Percentiles rank a stretch among this genome's conserved stretches.
These are phyloP conservation scores for Halocynthia aurantium DNA, from an alignment of 23 tunicate genomes.

Conservation along the genomic window DNA sequence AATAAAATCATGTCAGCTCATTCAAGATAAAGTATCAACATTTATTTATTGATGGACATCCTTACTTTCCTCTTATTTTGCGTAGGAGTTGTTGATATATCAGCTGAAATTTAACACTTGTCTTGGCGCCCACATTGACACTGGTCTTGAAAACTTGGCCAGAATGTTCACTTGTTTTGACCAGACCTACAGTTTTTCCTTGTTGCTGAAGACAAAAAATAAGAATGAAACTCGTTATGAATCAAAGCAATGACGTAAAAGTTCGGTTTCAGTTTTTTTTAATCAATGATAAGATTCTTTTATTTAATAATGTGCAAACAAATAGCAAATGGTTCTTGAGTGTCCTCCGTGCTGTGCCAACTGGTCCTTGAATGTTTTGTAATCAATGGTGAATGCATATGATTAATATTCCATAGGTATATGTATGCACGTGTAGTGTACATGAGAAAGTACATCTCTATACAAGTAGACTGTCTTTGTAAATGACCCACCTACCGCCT, in stretches of 20 bases:
- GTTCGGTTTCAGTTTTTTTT: no score
- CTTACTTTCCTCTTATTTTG: not conserved
- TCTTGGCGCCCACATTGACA: constrained; percentile 1
- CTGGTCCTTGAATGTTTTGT: no score
- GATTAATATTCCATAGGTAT: not conserved
- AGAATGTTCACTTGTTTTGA: constrained; percentile 1
- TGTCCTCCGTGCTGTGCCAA: no score
- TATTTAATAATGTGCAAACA: no score
- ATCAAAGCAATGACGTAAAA: no score
- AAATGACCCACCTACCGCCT: not conserved
- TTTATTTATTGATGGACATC: not conserved
- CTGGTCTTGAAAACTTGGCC: not conserved
- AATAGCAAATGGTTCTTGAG: no score
- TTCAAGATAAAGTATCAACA: not conserved
- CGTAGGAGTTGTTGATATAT: constrained; percentile 7
- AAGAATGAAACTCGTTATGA: no score
- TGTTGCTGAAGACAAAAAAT: not conserved
- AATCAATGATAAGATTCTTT: no score
- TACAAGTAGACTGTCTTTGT: no score
- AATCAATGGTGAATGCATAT: not conserved
- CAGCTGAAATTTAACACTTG: not conserved
- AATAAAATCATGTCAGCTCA: not conserved
- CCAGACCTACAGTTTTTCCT: constrained; percentile 8
- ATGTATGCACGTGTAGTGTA: not conserved
- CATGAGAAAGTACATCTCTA: no score